phyloP scores from a whole-genome alignment of 2,888 invertebrate genomes.

The Polydesmus complanatus region DNA sequence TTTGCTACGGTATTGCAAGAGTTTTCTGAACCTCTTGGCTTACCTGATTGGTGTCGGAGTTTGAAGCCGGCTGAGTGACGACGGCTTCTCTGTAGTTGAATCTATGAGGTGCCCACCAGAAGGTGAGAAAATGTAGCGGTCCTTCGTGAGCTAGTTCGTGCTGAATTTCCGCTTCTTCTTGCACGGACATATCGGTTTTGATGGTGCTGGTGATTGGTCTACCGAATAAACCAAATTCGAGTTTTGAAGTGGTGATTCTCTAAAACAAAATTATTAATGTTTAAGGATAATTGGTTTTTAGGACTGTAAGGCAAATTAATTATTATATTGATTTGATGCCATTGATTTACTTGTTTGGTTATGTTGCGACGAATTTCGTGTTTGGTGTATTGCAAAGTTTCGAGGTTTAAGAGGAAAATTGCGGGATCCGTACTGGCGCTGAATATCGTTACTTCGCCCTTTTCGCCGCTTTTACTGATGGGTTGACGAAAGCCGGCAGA shows the following conservation, averaged over 20 bases:
- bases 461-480: no score
- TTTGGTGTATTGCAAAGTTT: no score
- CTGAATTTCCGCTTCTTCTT: not conserved
- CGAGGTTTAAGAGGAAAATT: not conserved
- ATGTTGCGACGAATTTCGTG: no score
- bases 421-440: not conserved
- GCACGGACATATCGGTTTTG: not conserved
- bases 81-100: not conserved
- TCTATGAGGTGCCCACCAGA: conserved; percentile 7
- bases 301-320: no score
- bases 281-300: no score
- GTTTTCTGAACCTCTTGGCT: no score
- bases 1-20: no score
- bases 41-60: conserved; percentile 4
- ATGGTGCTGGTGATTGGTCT: not conserved
- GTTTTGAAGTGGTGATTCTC: not conserved
- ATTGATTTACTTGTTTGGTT: no score
- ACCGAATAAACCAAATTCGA: not conserved
- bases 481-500: not conserved
- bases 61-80: not conserved
- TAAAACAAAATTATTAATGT: not conserved
- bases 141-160: not conserved
- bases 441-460: not conserved
- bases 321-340: no score
- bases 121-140: conserved; percentile 1